Conservation (phyloP, 2,113 vertebrate genomes). For the Sturnus vulgaris region DNA sequence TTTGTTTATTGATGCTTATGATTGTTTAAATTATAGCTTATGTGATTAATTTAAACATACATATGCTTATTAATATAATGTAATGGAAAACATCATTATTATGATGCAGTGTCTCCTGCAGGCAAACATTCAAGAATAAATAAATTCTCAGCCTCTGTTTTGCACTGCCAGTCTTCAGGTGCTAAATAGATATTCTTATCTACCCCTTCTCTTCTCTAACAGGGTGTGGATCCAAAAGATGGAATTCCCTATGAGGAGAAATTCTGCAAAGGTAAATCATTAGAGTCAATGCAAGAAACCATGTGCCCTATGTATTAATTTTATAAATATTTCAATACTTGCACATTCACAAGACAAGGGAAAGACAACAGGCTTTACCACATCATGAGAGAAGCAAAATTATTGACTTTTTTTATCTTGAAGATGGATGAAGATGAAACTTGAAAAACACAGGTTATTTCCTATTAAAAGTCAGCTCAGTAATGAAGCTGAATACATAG, state of each 20-base stretch:
- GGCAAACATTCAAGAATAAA: background rate
- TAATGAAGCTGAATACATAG: background rate
- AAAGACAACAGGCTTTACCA: background rate
- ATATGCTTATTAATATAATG: background rate
- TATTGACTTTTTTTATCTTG: background rate
- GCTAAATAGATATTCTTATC: background rate
- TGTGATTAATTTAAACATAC: background rate
- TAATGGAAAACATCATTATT: background rate
- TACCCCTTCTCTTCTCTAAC: slow-evolving; percentile 18
- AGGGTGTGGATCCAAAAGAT: slow-evolving; percentile 77
- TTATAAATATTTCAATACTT: background rate
- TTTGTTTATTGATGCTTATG: background rate
- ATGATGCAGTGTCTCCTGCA: background rate
- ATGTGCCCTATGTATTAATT: background rate
- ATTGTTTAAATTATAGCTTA: slow-evolving; percentile 20
- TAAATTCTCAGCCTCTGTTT: background rate
- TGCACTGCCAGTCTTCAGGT: background rate
- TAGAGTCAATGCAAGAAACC: background rate
- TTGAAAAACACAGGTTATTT: background rate
- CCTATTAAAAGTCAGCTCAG: background rate
- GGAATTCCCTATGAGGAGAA: slow-evolving; percentile 77
- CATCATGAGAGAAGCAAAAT: background rate
- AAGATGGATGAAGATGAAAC: background rate
- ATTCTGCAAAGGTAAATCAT: slow-evolving; percentile 75
- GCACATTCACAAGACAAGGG: background rate